Percentiles rank a stretch among this genome's conserved stretches.
Evolutionary conservation across 2,888 invertebrate species (phyloP).

Genomic region (Sympetrum striolatum): DNA sequence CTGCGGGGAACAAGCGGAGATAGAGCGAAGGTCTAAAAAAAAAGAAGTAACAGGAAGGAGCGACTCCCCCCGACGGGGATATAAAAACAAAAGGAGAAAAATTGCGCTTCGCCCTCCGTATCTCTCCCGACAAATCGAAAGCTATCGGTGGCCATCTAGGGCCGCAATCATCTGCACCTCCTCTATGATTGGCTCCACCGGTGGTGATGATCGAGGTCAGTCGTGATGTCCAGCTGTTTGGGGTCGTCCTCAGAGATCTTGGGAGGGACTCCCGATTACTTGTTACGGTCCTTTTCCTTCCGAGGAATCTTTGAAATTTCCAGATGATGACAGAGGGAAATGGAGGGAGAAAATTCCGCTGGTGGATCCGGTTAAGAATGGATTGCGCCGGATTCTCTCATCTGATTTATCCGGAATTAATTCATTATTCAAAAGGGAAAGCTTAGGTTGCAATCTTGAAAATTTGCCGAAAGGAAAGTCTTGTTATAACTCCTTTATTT

Average conservation of each 20-base stretch:
- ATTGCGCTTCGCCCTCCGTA: background rate
- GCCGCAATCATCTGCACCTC: background rate
- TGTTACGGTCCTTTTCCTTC: background rate
- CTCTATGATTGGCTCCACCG: background rate
- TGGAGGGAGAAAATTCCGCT: background rate
- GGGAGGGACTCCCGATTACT: background rate
- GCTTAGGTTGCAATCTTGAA: no score
- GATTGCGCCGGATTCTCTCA: no score
- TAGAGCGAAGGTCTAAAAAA: background rate
- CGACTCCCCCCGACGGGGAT: background rate
- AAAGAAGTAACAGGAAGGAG: background rate
- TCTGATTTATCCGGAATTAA: no score
- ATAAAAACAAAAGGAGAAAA: background rate
- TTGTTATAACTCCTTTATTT: no score
- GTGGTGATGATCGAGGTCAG: background rate
- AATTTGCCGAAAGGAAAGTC: no score
- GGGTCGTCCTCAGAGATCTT: background rate
- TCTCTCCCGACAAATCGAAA: constrained; percentile 6
- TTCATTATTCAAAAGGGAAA: no score
- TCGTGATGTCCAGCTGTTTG: background rate
- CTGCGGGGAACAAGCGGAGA: background rate
- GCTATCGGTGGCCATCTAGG: background rate
- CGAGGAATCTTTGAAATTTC: background rate
- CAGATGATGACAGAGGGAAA: background rate
- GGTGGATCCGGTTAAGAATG: background rate